Base-by-base conservation (phyloP, 1,140 invertebrate genomes). In the Caligus rogercresseyi region DNA sequence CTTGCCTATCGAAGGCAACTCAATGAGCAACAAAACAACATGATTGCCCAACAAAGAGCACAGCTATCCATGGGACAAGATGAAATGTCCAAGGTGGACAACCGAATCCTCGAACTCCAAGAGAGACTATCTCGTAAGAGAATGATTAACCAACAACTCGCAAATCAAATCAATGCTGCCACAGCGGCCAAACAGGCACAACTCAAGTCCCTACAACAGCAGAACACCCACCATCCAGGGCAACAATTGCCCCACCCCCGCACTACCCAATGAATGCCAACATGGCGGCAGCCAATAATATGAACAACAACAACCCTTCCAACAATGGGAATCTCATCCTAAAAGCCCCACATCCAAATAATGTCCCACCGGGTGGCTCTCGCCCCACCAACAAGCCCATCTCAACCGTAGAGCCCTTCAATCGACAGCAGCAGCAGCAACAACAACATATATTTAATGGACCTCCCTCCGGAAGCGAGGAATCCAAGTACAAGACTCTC, bases 1-100 rank as follows among this genome's bases (percentile, higher is more conserved):
- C 78, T 96, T 63, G 83, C 91, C 89, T 92, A 92, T 72, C 87
- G 90, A 20, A 94, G 94, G 74, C 93, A 94, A 72, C 75, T 96
- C 71, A 92, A 91, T 72, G 86, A 94, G 71, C 88, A 95, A 70
- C 90, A 96, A 73, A 90, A 87, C 71, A 83, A 83, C 31, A 79
- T 88, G 64, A 77, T 95, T 60, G 82, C 83, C 57, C 82, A 87
- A 66, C 89, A 94, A 73, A 78, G 87, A 54, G 85, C 92, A 66
- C 83, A 86, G 16, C 73, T 96, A 66, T 81, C 83, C 16, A 84
- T 88, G 67, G 74, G 86, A 21, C 87, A 92, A 70, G 86, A 89
- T 64, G 90, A 96, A 73, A 84, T 94, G 76, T 79, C 83, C 16
- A 82, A 84, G 57, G 90, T 96, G 69, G 92, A 96, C 74, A 82